Evolutionary conservation across 2,797 vertebrate species (phyloP).

Genomic region (Bovichtus diacanthus): DNA sequence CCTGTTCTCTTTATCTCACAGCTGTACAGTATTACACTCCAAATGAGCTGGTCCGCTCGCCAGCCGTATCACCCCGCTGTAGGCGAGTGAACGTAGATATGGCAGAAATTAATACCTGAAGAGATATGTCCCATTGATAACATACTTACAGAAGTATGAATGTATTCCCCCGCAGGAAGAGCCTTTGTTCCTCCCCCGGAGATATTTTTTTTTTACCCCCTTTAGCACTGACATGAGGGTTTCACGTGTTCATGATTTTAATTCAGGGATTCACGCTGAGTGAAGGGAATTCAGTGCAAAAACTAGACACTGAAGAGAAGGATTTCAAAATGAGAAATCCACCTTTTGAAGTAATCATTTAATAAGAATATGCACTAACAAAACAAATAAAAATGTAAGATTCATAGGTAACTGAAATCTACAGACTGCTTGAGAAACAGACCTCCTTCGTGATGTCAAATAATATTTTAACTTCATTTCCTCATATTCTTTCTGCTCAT

Average conservation of each 20-base stretch:
- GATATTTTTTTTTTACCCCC: slow-evolving; percentile 6
- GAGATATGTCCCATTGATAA: slow-evolving; percentile 70
- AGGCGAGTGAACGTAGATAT: slow-evolving; percentile 57
- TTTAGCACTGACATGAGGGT: not conserved
- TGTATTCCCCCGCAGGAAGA: slow-evolving; percentile 51
- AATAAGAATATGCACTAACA: no score
- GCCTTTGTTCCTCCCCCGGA: slow-evolving; percentile 55
- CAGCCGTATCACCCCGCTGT: slow-evolving; percentile 57
- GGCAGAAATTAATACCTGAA: slow-evolving; percentile 77
- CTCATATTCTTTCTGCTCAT: not conserved
- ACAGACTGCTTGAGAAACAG: not conserved
- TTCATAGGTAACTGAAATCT: not conserved
- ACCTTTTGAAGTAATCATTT: slow-evolving; percentile 11
- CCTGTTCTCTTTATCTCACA: slow-evolving; percentile 74
- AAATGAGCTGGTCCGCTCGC: slow-evolving; percentile 66
- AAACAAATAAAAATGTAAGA: slow-evolving; percentile 4
- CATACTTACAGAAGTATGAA: slow-evolving; percentile 56
- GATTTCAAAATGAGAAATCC: slow-evolving; percentile 13
- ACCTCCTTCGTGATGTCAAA: not conserved
- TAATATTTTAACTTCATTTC: not conserved
- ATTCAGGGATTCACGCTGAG: slow-evolving; percentile 33
- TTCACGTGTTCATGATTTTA: slow-evolving; percentile 19
- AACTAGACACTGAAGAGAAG: slow-evolving; percentile 1
- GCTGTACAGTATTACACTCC: slow-evolving; percentile 72
- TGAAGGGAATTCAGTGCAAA: not conserved